Evolutionary conservation across 64 coral and sea anemone species (phyloP).

Genomic region (Montipora sp.): DNA sequence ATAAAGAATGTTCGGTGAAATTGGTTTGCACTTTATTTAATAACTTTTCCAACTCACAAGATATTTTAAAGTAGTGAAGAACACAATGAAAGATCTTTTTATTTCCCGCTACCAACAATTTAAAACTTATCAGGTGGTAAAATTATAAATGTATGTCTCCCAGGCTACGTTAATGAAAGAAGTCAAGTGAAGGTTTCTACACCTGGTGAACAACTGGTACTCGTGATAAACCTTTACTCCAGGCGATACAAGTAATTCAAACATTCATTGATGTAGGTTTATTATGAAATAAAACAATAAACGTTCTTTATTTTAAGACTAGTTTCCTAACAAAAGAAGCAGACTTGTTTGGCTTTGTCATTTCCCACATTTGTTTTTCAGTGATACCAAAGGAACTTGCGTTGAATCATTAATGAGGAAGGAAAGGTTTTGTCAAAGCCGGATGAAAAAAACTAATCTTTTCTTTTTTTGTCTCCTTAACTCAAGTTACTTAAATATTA

Average conservation of each 20-base stretch:
- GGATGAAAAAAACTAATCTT: too few relatives aligned
- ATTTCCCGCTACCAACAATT: too few relatives aligned
- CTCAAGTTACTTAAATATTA: not conserved
- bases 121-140: not conserved
- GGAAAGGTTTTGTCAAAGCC: not conserved
- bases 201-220: constrained; percentile 20
- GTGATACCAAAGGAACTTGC: not conserved
- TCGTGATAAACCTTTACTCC: not conserved
- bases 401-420: constrained; percentile 22
- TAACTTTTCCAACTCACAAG: too few relatives aligned
- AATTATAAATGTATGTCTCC: not conserved
- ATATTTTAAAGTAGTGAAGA: too few relatives aligned
- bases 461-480: not conserved
- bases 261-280: not conserved
- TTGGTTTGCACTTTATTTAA: too few relatives aligned
- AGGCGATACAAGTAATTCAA: not conserved
- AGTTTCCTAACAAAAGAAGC: not conserved
- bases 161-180: not conserved
- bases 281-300: not conserved
- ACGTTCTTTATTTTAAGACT: not conserved
- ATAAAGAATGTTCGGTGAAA: too few relatives aligned
- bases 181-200: not conserved
- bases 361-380: not conserved
- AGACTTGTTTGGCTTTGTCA: not conserved
- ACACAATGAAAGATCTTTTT: too few relatives aligned